Percentiles rank a stretch among this genome's conserved stretches.
Evolutionary conservation across 35 echinoderm and acorn worm species (phyloP).

Genomic region (Ophioderma brevispina): DNA sequence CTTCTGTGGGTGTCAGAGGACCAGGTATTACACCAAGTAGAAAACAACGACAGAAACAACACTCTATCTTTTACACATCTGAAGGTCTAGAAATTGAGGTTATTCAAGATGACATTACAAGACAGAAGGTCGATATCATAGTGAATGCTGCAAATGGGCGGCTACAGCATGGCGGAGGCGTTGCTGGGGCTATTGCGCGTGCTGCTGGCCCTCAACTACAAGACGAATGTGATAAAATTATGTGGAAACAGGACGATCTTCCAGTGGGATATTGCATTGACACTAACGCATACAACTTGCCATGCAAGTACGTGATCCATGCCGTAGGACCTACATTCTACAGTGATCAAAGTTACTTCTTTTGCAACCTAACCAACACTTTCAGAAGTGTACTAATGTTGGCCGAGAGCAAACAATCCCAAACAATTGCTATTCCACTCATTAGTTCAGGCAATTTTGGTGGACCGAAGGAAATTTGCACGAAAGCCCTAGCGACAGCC

Average conservation of each 20-base stretch:
- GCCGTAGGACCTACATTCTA: constrained; percentile 58
- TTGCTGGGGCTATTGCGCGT: constrained; percentile 35
- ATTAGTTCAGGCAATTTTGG: constrained; percentile 48
- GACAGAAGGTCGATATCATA: constrained; percentile 40
- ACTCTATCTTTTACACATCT: neutral
- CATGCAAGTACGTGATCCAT: constrained; percentile 43
- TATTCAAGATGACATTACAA: constrained; percentile 38
- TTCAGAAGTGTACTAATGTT: constrained; percentile 20
- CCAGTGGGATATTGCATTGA: constrained; percentile 15
- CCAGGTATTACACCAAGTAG: no score
- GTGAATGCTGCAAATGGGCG: constrained; percentile 43
- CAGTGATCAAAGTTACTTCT: constrained; percentile 19
- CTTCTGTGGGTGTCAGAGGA: neutral
- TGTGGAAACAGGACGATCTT: constrained; percentile 4
- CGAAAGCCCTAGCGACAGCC: neutral
- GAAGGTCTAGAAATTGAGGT: neutral
- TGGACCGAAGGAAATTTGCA: neutral
- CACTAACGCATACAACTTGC: constrained; percentile 28
- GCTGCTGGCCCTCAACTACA: constrained; percentile 13
- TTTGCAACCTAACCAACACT: constrained; percentile 19
- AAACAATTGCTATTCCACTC: constrained; percentile 30
- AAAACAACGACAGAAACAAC: no score
- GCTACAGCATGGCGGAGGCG: constrained; percentile 36
- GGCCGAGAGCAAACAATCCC: constrained; percentile 7
- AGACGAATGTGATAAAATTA: constrained; percentile 26